Conservation (phyloP, 2,888 invertebrate species). For the Orthosia gracilis region DNA sequence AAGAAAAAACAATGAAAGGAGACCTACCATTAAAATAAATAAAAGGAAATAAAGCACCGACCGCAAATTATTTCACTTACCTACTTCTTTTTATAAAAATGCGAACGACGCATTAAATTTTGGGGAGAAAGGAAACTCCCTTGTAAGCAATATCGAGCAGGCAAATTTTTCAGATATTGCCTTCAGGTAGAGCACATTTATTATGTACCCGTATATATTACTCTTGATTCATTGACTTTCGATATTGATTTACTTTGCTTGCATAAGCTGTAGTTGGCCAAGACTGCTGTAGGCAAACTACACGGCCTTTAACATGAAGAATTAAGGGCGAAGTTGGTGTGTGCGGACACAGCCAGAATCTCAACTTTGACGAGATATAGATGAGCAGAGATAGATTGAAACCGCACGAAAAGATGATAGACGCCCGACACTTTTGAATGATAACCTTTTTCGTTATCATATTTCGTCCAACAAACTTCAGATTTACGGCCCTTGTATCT, state of each 20-base stretch:
- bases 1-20: conserved; percentile 87
- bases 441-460: conserved; percentile 46
- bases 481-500: conserved; percentile 59
- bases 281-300: conserved; percentile 77
- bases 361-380: conserved; percentile 62
- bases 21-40: conserved; percentile 91
- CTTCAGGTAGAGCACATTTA: conserved; percentile 91
- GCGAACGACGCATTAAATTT: conserved; percentile 91
- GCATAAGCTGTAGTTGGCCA: conserved; percentile 88
- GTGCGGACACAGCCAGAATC: conserved; percentile 69
- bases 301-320: conserved; percentile 81
- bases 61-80: conserved; percentile 91
- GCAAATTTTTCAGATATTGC: conserved; percentile 92
- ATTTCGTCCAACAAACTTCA: conserved; percentile 49
- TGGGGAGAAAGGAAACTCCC: conserved; percentile 91
- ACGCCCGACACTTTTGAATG: conserved; percentile 40
- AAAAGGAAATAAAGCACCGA: conserved; percentile 90
- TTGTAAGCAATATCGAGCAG: conserved; percentile 91
- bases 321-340: conserved; percentile 77
- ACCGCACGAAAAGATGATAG: conserved; percentile 57
- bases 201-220: conserved; percentile 92
- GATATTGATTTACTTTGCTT: conserved; percentile 91
- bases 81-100: conserved; percentile 91
- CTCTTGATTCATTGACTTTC: conserved; percentile 91
- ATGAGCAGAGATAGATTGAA: conserved; percentile 60